Conservation (phyloP, 1,140 invertebrate species). For the Pseudomyrmex gracilis region DNA sequence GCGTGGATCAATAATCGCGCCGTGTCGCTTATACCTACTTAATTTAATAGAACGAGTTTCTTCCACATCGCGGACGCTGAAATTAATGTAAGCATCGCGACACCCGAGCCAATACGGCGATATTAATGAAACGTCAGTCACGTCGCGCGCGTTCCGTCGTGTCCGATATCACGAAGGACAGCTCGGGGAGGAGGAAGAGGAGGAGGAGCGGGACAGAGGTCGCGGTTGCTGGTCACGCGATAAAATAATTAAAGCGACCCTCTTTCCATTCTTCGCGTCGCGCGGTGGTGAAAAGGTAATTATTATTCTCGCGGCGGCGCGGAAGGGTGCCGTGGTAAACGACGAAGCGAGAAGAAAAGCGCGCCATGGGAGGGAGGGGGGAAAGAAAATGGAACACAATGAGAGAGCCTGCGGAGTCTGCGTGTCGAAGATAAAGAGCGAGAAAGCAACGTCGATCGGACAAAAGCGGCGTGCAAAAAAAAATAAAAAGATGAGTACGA, state of each 20-base stretch:
- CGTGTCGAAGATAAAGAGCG: constrained; percentile 45
- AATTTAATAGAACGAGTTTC: constrained; percentile 53
- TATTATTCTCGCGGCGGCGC: constrained; percentile 67
- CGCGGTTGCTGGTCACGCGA: constrained; percentile 73
- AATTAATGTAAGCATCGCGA: constrained; percentile 60
- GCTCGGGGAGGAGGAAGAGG: neutral
- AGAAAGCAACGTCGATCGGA: constrained; percentile 60
- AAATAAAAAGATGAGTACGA: constrained; percentile 44
- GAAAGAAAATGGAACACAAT: constrained; percentile 64
- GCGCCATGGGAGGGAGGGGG: constrained; percentile 23
- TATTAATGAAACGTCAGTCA: constrained; percentile 75
- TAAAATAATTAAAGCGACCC: constrained; percentile 76
- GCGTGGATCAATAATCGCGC: constrained; percentile 16
- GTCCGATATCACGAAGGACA: constrained; percentile 66
- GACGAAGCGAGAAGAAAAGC: constrained; percentile 60
- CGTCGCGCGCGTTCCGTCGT: constrained; percentile 59
- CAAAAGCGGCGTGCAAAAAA: constrained; percentile 50
- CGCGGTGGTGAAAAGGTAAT: constrained; percentile 71
- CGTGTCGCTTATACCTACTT: constrained; percentile 39
- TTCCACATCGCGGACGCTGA: constrained; percentile 19
- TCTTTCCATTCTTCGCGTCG: constrained; percentile 50
- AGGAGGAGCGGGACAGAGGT: constrained; percentile 47
- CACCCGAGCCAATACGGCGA: constrained; percentile 51
- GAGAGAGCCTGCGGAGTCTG: neutral
- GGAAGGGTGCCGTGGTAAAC: neutral